Evolutionary conservation across 2,888 invertebrate species (phyloP).

Genomic region (Hydraecia micacea): DNA sequence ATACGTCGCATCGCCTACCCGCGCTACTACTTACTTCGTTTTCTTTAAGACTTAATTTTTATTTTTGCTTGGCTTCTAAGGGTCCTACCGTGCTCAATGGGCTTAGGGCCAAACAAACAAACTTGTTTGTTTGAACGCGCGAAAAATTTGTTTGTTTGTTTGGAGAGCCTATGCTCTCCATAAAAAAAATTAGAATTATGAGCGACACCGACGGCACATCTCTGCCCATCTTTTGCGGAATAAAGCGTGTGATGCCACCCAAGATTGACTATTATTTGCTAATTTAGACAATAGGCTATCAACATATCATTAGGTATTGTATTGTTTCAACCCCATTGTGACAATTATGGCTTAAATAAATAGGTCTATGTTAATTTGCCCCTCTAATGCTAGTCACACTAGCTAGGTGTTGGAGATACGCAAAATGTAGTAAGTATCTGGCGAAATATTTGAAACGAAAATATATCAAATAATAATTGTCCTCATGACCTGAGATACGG

Average conservation of each 20-base stretch:
- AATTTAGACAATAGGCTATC: constrained; percentile 41
- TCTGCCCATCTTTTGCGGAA: not conserved
- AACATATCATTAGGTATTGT: constrained; percentile 13
- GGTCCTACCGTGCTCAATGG: too few species aligned
- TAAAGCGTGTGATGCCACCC: constrained; percentile 3
- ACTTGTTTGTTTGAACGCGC: too few species aligned
- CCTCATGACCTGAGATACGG: constrained; percentile 33
- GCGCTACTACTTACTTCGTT: too few species aligned
- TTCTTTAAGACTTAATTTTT: too few species aligned
- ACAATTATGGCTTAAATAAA: not conserved
- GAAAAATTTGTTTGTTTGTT: too few species aligned
- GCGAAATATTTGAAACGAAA: constrained; percentile 18
- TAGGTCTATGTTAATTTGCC: not conserved
- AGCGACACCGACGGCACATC: not conserved
- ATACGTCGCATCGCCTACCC: too few species aligned
- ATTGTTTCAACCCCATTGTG: constrained; percentile 27
- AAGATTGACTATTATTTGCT: constrained; percentile 15
- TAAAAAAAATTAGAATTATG: too few species aligned
- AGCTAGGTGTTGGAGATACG: not conserved
- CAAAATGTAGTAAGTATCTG: constrained; percentile 18
- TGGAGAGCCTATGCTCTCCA: too few species aligned
- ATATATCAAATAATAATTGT: constrained; percentile 1
- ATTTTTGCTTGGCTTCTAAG: too few species aligned
- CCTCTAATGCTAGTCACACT: not conserved
- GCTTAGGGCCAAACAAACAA: too few species aligned